These are phyloP conservation scores for Romanomermis culicivorax DNA, from an alignment of 2,888 invertebrate species.

Conservation along the genomic window DNA sequence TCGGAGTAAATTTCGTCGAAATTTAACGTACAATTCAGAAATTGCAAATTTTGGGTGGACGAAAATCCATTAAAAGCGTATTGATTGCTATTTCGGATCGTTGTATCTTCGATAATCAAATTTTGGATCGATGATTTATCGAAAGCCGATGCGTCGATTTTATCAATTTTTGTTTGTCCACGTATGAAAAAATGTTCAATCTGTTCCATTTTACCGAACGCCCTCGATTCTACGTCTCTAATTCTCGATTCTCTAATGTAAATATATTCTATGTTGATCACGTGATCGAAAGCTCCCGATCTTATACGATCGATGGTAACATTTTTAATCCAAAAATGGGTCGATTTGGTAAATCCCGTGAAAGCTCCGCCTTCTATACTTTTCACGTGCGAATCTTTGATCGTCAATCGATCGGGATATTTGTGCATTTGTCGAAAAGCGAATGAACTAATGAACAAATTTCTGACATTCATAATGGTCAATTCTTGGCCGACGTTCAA, in stretches of 20 bases:
- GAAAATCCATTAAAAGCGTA: neutral
- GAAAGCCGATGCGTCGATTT: slow-evolving; percentile 1
- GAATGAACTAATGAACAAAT: slow-evolving; percentile 12
- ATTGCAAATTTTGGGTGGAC: neutral
- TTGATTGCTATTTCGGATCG: slow-evolving; percentile 11
- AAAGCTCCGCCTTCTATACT: slow-evolving; percentile 12
- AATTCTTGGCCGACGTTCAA: slow-evolving; percentile 14
- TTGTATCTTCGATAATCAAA: slow-evolving; percentile 14
- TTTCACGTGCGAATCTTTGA: slow-evolving; percentile 13
- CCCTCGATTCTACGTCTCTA: slow-evolving; percentile 12
- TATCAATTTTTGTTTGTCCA: slow-evolving; percentile 11
- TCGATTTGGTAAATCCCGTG: slow-evolving; percentile 13
- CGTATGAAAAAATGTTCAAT: slow-evolving; percentile 16
- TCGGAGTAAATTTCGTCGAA: neutral
- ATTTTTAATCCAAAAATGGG: slow-evolving; percentile 19
- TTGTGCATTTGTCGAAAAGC: slow-evolving; percentile 15
- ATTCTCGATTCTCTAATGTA: slow-evolving; percentile 17
- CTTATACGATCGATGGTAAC: slow-evolving; percentile 17
- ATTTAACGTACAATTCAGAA: neutral
- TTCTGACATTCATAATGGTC: slow-evolving; percentile 12
- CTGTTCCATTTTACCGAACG: slow-evolving; percentile 12
- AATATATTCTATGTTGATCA: slow-evolving; percentile 19
- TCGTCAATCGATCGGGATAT: slow-evolving; percentile 14
- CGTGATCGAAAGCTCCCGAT: slow-evolving; percentile 16
- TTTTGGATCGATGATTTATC: slow-evolving; percentile 10